Base-by-base conservation (phyloP, 2,797 vertebrate species). In the Harpagifer antarcticus region DNA sequence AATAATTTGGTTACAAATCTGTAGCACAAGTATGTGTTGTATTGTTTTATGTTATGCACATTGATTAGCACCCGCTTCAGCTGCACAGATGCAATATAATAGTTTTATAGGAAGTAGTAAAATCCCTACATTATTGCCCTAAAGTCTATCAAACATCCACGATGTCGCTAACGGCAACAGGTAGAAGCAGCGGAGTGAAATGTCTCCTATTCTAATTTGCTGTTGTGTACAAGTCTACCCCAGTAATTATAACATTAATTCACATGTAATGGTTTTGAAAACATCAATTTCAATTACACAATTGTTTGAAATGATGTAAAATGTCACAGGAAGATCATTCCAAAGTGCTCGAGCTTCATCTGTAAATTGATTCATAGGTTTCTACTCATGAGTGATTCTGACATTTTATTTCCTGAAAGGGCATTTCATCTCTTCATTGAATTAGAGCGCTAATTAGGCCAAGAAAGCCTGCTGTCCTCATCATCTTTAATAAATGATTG, bases 341-440 rank as follows among this genome's bases (percentile, higher is more conserved):
- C 56, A 52, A 40, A 56, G 57, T 67, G 57, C 58, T 49, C 0
- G 1, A 63, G 64, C 49, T 12, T 64, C 52, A 54, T 78, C 52
- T 69, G 48, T 68, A 83, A 66, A 78, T 83, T 68, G 60, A 65
- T 78, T 79, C 52, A 49, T 66, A 17, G 45, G 15, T 69, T 87
- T 86, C 76, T 72, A 75, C 66, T 85, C 4, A 3, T 74, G 81
- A 83, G 61, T 61, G 71, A 84, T 86, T 85, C 69, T 84, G 88
- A 78, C 86, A 78, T 89, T 90, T 86, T 49, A 75, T 72, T 78
- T 67, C 31, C 58, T 83, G 63, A 87, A 60, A 69, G 82, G 78
- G 42, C 27, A 3, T 82, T 87, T 85, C 12, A 59, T 87, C 70
- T 77, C 57, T 63, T 43, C 47, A 4, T 55, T 43, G 63, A 80